Base-by-base conservation (phyloP, 1,140 invertebrate genomes). In the Archegozetes longisetosus region DNA sequence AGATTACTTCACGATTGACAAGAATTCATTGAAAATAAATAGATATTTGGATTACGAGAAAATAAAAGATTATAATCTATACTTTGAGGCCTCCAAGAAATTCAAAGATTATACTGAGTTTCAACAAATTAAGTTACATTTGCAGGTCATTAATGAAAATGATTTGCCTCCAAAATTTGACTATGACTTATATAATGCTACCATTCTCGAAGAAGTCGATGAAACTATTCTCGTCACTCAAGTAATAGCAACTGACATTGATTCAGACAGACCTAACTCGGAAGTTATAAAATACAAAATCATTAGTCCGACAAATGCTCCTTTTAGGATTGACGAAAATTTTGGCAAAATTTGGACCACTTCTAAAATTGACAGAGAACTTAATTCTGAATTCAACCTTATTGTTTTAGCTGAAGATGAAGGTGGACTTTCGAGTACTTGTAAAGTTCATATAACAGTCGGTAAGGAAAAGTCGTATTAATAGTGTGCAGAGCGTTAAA, bases 31-130 rank as follows among this genome's bases (percentile, higher is more conserved):
- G 2, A 86, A 82, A 68, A 74, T 95, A 9, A 82, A 85, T 58
- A 88, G 88, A 67, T 75, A 80, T 17, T 70, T 96, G 51, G 90
- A 96, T 71, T 96, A 87, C 70, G 91, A 95, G 74, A 85, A 87
- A 52, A 75, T 83, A 2, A 82, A 79, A 25, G 74, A 75, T 20
- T 89, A 92, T 68, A 75, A 80, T 0, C 75, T 94, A 53, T 90
- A 88, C 67, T 82, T 93, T 48, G 88, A 84, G 0, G 88, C 87
- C 22, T 85, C 81, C 24, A 87, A 91, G 70, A 83, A 82, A 55
- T 87, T 86, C 13, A 24, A 59, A 22, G 9, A 55, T 9, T 23
- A 9, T 53, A 22, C 3, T 23, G 22, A 55, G 4, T 61, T 48
- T 50, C 29, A 62, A 48, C 51, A 46, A 3, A 64, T 68, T 1